Percentiles rank a stretch among this genome's conserved stretches.
Conservation (phyloP, 1,140 invertebrate genomes). For the Lineus longissimus region DNA sequence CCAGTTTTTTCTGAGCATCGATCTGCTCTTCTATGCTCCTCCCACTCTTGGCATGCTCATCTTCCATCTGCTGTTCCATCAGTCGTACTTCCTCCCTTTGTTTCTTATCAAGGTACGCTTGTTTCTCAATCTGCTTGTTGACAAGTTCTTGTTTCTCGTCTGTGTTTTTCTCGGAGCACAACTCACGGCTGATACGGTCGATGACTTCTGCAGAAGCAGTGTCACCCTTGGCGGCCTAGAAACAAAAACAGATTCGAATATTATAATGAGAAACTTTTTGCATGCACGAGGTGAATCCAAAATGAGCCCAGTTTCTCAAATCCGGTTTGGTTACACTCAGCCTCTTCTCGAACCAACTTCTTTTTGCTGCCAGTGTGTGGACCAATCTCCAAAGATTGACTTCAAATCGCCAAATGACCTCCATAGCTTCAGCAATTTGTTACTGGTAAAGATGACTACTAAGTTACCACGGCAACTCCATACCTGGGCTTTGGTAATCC, state of each 20-base stretch:
- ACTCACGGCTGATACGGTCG: conserved; percentile 34
- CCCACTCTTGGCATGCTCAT: conserved; percentile 27
- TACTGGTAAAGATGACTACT: too few species aligned
- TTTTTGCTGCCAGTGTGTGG: too few species aligned
- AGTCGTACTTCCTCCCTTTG: conserved; percentile 29
- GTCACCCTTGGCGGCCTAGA: conserved; percentile 36
- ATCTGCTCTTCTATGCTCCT: conserved; percentile 33
- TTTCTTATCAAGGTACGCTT: conserved; percentile 32
- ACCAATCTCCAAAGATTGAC: too few species aligned
- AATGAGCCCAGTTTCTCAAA: too few species aligned
- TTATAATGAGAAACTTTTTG: background rate
- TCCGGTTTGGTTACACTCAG: too few species aligned
- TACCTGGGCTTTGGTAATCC: conserved; percentile 43
- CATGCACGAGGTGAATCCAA: too few species aligned
- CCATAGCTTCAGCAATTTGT: too few species aligned
- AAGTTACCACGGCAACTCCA: too few species aligned
- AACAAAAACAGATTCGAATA: too few species aligned
- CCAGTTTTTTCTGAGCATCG: conserved; percentile 41
- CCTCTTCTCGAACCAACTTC: too few species aligned
- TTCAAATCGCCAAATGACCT: too few species aligned
- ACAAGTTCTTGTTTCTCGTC: conserved; percentile 33
- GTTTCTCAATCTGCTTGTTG: conserved; percentile 30
- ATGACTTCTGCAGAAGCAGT: conserved; percentile 38
- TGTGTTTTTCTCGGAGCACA: conserved; percentile 31
- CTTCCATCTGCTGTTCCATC: conserved; percentile 25